Base-by-base conservation (phyloP, 2,888 invertebrate species). In the Tachina fera region DNA sequence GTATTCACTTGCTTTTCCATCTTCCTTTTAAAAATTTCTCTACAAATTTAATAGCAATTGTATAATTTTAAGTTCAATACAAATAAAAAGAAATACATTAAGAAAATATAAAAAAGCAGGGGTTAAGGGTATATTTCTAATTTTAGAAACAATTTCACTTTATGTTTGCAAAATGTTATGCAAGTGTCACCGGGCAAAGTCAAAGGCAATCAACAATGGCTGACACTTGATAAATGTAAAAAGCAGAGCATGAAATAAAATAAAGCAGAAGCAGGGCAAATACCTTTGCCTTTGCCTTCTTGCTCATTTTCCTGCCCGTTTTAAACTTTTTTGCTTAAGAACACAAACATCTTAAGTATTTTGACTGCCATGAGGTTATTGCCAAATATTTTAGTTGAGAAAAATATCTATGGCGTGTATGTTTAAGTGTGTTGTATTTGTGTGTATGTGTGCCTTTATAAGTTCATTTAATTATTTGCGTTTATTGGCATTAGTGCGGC, bases 151-250 rank as follows among this genome's bases (percentile, higher is more conserved):
- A 85, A 85, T 78, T 77, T 77, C 51, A 16, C 41, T 43, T 39
- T 49, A 39, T 60, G 6, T 61, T 63, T 31, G 0, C 16, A 8
- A 14, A 19, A 47, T 70, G n/a, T 19, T 77, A 51, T 58, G 72
- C 41, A n/a, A 14, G 58, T 83, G 70, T 83, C 67, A 78, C 74
- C 60, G 61, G 61, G 56, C 72, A 77, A 74, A 74, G 81, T 81
- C 77, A 81, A 63, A 68, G 61, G 72, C 70, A 58, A n/a, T 47
- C 77, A 60, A 67, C 74, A 75, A 68, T 70, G 60, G 68, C 49
- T 71, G 75, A 45, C 65, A 71, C 14, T 76, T 49, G 13, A 47
- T n/a, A 79, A 41, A 71, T 39, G n/a, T 58, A 51, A 31, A 47
- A n/a, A 43, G 6, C n/a, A 61, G 49, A 58, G 11, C n/a, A 13